A percentile compares a stretch with the other conserved stretches of the same genome.
Conservation (phyloP, 2,797 vertebrate genomes). For the Platalea minor region DNA sequence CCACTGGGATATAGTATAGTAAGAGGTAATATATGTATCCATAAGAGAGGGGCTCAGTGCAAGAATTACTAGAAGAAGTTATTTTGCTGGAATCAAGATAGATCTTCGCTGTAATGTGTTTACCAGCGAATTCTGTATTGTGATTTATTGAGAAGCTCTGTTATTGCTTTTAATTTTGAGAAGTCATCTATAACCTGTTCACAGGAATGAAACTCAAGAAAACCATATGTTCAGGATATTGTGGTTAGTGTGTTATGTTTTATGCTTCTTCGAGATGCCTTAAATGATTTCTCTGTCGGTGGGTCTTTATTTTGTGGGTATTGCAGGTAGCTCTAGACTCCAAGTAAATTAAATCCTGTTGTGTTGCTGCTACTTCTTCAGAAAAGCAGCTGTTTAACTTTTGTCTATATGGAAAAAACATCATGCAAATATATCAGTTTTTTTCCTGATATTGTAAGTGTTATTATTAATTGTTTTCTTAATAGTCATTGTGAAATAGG, state of each 20-base stretch:
- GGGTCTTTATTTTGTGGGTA: background rate
- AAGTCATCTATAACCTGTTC: constrained; percentile 34
- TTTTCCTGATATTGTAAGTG: background rate
- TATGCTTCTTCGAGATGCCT: background rate
- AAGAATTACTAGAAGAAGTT: background rate
- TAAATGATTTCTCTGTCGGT: background rate
- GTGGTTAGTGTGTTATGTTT: background rate
- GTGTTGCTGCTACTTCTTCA: background rate
- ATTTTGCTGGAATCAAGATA: constrained; percentile 26
- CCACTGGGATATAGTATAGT: background rate
- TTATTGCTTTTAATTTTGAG: constrained; percentile 56
- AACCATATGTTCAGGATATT: constrained; percentile 37
- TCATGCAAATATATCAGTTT: background rate
- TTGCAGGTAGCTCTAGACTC: background rate
- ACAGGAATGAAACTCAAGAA: constrained; percentile 9
- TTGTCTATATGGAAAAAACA: background rate
- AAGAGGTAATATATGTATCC: background rate
- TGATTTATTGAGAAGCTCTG: constrained; percentile 29
- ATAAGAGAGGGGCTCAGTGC: background rate
- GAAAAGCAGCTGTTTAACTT: background rate
- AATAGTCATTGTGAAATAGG: background rate
- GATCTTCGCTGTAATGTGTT: constrained; percentile 37
- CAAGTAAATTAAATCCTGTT: constrained; percentile 16
- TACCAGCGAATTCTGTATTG: background rate
- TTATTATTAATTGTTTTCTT: background rate